phyloP scores from a whole-genome alignment of 2,888 invertebrate genomes.

The Aphidoletes aphidimyza region DNA sequence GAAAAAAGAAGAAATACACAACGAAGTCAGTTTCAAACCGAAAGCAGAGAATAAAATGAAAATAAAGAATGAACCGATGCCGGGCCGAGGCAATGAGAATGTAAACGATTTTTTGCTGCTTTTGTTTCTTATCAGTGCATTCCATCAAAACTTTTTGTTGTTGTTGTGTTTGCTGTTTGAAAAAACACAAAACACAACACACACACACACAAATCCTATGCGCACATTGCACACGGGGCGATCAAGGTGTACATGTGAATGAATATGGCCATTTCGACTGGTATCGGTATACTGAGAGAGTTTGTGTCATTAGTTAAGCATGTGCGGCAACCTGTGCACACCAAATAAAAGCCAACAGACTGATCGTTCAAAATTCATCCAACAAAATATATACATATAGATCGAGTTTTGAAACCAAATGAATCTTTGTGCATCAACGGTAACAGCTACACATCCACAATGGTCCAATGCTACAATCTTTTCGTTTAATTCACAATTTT shows the following conservation, averaged over 20 bases:
- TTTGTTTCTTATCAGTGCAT: slow-evolving; percentile 53
- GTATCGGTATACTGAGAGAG: slow-evolving; percentile 14
- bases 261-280: neutral
- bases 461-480: neutral
- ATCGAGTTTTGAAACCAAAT: slow-evolving; percentile 2
- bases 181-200: neutral
- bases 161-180: neutral
- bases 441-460: too few relatives aligned
- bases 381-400: neutral
- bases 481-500: neutral
- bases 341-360: neutral
- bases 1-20: neutral
- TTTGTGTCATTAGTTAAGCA: slow-evolving; percentile 40
- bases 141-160: slow-evolving; percentile 26
- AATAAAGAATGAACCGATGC: neutral
- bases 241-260: neutral
- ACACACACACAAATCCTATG: slow-evolving; percentile 12
- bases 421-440: slow-evolving; percentile 28
- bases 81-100: neutral
- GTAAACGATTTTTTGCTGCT: slow-evolving; percentile 53
- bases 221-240: neutral
- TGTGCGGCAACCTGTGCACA: slow-evolving; percentile 47
- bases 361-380: neutral
- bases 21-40: slow-evolving; percentile 3
- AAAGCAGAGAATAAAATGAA: neutral